Evolutionary conservation across 2,888 invertebrate genomes (phyloP), one percentile per base, ranked within the genome.

Genomic region (Encarsia formosa): DNA sequence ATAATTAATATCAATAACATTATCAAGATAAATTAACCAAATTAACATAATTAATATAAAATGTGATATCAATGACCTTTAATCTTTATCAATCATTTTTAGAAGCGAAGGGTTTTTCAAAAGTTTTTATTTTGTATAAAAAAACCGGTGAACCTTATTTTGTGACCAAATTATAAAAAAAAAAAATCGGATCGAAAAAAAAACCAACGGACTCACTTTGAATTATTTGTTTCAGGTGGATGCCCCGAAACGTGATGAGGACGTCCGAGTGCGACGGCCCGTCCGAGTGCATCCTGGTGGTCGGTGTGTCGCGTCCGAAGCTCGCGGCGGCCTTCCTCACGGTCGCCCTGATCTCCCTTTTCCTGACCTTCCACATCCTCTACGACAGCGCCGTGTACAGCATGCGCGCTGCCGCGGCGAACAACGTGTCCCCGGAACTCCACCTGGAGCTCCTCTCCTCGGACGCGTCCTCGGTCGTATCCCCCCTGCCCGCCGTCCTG

Each of bases 331-430:
- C 84, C 63, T 84, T 89, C 74, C 81, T 89, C 62, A 85, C 87
- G 66, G 85, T 89, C 71, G 87, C 87, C 77, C 79, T 89, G 63
- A 79, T 89, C 60, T 89, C 89, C 31, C 80, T 90, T 62, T 89
- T 89, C 76, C 83, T 90, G 70, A 89, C 89, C 63, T 88, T 89
- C 77, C 89, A 89, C 71, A 84, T 89, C 66, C 82, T 89, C 54
- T 89, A 89, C 78, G 89, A 90, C 77, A 88, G 88, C 72, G 89
- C 89, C 48, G 81, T 89, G 44, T 88, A 87, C 75, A 88, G 87
- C 67, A 81, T 89, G 63, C 87, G 88, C 76, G 81, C 74, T 13
- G 75, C 75, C 13, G 73, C 72, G 19, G 24, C 24, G 20, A 16
- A 16, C 41, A 23, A 18, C 15, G 26, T 16, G 4, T n/a, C 18